phyloP scores from a whole-genome alignment of 1,140 invertebrate genomes.

The Cotesia typhae region DNA sequence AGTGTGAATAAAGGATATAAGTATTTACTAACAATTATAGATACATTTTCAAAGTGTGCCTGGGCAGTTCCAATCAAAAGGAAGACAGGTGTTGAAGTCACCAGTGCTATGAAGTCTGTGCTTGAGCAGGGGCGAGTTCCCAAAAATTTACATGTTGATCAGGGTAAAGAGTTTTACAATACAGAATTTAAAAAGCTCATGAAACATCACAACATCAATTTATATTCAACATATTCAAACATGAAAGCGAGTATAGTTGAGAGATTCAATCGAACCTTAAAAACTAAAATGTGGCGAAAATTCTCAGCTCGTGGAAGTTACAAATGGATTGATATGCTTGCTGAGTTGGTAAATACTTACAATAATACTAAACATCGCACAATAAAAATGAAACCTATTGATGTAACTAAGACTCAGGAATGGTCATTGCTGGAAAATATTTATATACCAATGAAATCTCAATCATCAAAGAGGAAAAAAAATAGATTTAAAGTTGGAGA shows the following conservation, averaged over 20 bases:
- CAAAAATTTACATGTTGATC: too few relatives aligned
- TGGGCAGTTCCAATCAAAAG: constrained; percentile 36
- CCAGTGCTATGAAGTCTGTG: constrained; percentile 19
- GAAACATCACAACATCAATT: too few relatives aligned
- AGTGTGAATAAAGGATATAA: constrained; percentile 30
- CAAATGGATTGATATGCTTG: constrained; percentile 10
- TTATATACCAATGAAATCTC: too few relatives aligned
- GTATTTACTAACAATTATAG: constrained; percentile 35
- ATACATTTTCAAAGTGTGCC: constrained; percentile 34
- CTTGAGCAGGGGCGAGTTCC: constrained; percentile 8
- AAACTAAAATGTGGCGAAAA: constrained; percentile 6
- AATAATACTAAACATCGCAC: constrained; percentile 12
- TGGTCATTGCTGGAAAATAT: too few relatives aligned
- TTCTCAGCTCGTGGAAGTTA: not conserved
- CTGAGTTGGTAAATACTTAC: not conserved
- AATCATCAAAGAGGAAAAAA: too few relatives aligned
- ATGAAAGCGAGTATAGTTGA: constrained; percentile 6
- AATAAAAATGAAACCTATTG: constrained; percentile 5
- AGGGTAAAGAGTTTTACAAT: too few relatives aligned
- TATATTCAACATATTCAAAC: constrained; percentile 8
- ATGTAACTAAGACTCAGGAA: too few relatives aligned
- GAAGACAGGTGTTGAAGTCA: not conserved
- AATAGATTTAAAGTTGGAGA: too few relatives aligned
- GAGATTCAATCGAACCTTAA: not conserved
- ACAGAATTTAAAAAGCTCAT: too few relatives aligned